Conservation (phyloP, 2,797 vertebrate genomes). For the Selene dorsalis region DNA sequence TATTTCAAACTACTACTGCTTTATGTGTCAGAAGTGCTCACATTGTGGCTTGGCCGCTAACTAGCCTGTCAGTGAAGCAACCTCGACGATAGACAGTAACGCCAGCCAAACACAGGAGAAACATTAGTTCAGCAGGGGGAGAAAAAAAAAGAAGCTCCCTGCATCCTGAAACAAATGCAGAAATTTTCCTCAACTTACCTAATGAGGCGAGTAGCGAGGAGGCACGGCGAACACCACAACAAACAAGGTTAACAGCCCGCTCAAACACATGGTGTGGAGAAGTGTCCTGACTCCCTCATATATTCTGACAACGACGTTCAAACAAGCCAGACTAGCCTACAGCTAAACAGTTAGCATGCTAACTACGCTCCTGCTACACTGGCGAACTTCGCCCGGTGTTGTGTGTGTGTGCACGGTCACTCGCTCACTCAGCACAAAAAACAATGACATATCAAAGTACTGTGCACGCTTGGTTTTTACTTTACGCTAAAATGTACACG, state of each 20-base stretch:
- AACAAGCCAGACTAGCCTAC: slow-evolving; percentile 57
- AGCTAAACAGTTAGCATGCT: slow-evolving; percentile 79
- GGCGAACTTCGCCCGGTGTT: slow-evolving; percentile 79
- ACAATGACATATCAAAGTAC: slow-evolving; percentile 69
- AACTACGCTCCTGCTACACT: slow-evolving; percentile 64
- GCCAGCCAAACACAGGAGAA: slow-evolving; percentile 34
- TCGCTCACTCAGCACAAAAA: slow-evolving; percentile 78
- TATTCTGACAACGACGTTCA: slow-evolving; percentile 59
- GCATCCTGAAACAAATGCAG: slow-evolving; percentile 21
- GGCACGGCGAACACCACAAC: slow-evolving; percentile 29
- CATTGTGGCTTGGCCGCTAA: slow-evolving; percentile 28
- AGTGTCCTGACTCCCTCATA: slow-evolving; percentile 41
- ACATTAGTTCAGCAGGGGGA: slow-evolving; percentile 42
- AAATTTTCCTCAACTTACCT: slow-evolving; percentile 33
- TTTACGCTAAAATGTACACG: background rate
- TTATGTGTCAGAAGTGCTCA: background rate
- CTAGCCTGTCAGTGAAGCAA: slow-evolving; percentile 17
- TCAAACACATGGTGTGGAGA: slow-evolving; percentile 58
- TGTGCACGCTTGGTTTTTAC: slow-evolving; percentile 44
- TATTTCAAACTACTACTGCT: background rate
- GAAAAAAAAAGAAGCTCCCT: background rate
- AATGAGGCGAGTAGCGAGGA: background rate
- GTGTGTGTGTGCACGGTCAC: slow-evolving; percentile 60
- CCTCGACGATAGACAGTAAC: slow-evolving; percentile 24
- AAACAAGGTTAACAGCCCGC: slow-evolving; percentile 32